Evolutionary conservation across 2,113 vertebrate species (phyloP), one percentile per base, ranked within the genome.

Genomic region (Sturnus vulgaris): DNA sequence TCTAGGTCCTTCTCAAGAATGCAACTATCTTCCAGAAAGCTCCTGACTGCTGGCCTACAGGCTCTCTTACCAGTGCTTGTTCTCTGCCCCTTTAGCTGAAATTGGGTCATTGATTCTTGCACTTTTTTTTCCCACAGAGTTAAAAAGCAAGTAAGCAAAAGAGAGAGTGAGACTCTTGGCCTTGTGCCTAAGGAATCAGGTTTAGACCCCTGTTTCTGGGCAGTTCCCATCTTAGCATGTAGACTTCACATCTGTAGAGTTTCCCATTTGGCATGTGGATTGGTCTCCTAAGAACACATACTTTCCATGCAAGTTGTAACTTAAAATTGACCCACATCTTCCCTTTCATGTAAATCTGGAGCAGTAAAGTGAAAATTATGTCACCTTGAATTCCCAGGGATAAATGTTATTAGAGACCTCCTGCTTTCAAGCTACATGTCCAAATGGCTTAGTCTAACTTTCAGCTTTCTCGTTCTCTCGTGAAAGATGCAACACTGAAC

Each of bases 351-450:
- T 81, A 56, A 75, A 86, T 92, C 72, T 91, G 77, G 89, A 93
- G 46, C 71, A 61, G 30, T 72, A 30, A 79, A 61, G 44, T 88
- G 84, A 64, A 80, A 92, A 75, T n/a, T 28, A 63, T 91, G 81
- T 95, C 86, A 87, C 70, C 89, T 91, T 91, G 88, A 95, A 79
- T 95, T 92, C 56, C n/a, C 44, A 64, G 31, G 40, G 56, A 57
- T 71, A 81, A 50, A 53, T 30, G 57, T 94, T 96, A 63, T 55
- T 88, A 80, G 75, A 95, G 92, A 85, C 87, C 82, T 91, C 6
- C 77, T 77, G 84, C 70, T 94, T 88, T 94, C 66, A 91, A 90
- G 75, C 40, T 86, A 7, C 14, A 8, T 70, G 57, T 88, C 63
- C n/a, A 63, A 47, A 57, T 70, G 47, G 17, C 35, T 93, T 93